Conservation (phyloP, 64 coral and sea anemone species). For the Anthopleura sola region DNA sequence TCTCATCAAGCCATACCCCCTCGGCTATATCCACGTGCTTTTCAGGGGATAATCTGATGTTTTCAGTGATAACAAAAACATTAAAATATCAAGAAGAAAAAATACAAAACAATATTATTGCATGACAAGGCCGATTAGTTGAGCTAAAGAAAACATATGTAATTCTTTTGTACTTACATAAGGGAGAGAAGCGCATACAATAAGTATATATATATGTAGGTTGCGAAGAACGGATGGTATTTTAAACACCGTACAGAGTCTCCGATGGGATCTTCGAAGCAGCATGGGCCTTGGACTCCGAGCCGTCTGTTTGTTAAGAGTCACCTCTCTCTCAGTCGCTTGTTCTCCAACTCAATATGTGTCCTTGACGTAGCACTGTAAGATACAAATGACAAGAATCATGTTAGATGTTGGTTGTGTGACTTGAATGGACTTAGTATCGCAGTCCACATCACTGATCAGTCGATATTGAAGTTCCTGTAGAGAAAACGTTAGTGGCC, state of each 20-base stretch:
- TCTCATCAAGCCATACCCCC: background rate
- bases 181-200: conserved; percentile 3
- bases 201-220: background rate
- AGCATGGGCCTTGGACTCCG: conserved; percentile 16
- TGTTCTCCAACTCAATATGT: conserved; percentile 14
- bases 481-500: conserved; percentile 1
- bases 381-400: background rate
- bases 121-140: background rate
- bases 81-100: background rate
- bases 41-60: background rate
- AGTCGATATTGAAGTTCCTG: background rate
- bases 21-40: background rate
- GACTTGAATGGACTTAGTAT: background rate
- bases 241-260: conserved; percentile 15
- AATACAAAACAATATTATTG: background rate
- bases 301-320: conserved; percentile 13
- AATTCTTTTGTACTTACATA: conserved; percentile 14
- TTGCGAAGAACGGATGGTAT: conserved; percentile 11
- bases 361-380: conserved; percentile 21
- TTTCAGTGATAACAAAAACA: background rate
- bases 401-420: background rate
- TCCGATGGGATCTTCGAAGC: conserved; percentile 9
- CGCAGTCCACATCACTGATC: background rate
- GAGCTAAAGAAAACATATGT: background rate
- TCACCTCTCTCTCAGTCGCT: conserved; percentile 14